Evolutionary conservation across 2,113 vertebrate genomes (phyloP).

Genomic region (Clupea harengus): DNA sequence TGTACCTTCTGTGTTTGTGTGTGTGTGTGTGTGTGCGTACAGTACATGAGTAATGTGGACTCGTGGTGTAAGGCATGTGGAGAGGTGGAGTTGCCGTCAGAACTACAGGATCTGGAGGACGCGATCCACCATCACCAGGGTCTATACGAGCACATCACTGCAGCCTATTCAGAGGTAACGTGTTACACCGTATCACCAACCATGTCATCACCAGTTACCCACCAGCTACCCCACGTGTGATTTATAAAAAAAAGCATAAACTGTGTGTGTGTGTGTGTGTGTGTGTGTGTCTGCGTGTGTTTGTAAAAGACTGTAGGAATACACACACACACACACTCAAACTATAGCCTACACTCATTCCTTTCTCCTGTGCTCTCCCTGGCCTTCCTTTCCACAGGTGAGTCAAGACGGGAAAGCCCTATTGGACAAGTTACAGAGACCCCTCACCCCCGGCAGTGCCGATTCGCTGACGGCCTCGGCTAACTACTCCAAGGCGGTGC

Average conservation of each 20-base stretch:
- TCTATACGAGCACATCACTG: slow-evolving; percentile 93
- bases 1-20: background rate
- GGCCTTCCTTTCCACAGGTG: slow-evolving; percentile 69
- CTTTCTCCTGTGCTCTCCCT: background rate
- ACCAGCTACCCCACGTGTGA: background rate
- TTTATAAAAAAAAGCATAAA: background rate
- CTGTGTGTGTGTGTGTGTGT: background rate
- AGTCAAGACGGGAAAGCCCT: slow-evolving; percentile 97
- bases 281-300: background rate
- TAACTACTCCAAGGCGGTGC: slow-evolving; percentile 98
- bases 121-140: slow-evolving; percentile 98
- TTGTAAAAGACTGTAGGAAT: too few species aligned
- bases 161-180: slow-evolving; percentile 91
- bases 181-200: background rate
- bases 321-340: too few species aligned
- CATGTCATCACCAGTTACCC: background rate
- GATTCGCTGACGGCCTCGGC: slow-evolving; percentile 94
- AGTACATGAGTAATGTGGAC: slow-evolving; percentile 99
- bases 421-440: slow-evolving; percentile 94
- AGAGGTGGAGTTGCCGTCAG: slow-evolving; percentile 93
- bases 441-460: slow-evolving; percentile 89
- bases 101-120: slow-evolving; percentile 95
- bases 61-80: slow-evolving; percentile 97
- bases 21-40: slow-evolving; percentile 26
- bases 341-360: background rate